phyloP scores from a whole-genome alignment of 2,797 vertebrate species.

The Sebastes kiyomatsui region DNA sequence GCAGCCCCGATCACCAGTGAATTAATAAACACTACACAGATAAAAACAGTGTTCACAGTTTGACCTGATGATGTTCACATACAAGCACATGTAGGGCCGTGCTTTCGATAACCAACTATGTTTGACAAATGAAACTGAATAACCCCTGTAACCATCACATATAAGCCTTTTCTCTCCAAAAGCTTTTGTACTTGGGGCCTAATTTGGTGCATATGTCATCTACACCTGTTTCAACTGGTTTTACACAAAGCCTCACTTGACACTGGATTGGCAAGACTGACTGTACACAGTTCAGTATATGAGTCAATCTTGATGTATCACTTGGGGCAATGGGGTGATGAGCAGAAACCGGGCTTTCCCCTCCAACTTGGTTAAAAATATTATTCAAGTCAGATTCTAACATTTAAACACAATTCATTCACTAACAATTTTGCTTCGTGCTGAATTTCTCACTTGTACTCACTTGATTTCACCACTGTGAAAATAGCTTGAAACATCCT shows the following conservation, averaged over 20 bases:
- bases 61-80: slow-evolving; percentile 13
- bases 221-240: background rate
- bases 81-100: background rate
- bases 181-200: background rate
- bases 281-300: background rate
- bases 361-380: background rate
- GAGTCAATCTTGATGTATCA: background rate
- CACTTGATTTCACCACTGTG: background rate
- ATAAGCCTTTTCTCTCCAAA: background rate
- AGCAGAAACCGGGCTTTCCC: background rate
- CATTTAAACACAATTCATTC: background rate
- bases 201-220: rapidly evolving
- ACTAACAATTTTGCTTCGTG: background rate
- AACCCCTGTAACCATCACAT: background rate
- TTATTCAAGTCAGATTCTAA: background rate
- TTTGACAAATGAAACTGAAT: background rate
- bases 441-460: background rate
- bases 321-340: background rate
- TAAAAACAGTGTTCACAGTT: background rate
- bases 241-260: background rate
- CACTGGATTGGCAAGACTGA: background rate
- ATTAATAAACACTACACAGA: slow-evolving; percentile 23
- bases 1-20: slow-evolving; percentile 9
- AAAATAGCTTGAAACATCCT: background rate
- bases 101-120: background rate